These are phyloP conservation scores for Tupaia tana DNA, from an alignment of 2,113 vertebrate species.

Conservation along the genomic window DNA sequence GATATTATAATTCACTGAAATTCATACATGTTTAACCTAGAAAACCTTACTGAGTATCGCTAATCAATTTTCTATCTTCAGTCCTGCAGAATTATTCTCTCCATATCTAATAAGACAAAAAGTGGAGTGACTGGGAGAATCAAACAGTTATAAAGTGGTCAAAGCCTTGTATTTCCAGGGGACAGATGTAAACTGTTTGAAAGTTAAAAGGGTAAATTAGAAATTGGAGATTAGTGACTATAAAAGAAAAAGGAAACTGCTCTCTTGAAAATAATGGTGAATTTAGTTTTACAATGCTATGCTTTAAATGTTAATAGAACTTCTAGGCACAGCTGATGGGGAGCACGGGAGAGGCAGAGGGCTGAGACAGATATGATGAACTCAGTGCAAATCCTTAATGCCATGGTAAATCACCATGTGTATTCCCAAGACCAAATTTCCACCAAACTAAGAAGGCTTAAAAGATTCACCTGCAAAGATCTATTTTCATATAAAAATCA, in stretches of 20 bases:
- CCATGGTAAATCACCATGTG: not conserved
- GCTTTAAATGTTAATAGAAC: conserved; percentile 25
- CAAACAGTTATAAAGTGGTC: not conserved
- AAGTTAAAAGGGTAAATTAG: conserved; percentile 34
- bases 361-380: not conserved
- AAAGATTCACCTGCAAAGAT: not conserved
- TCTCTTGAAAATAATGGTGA: not conserved
- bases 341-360: not conserved
- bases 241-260: not conserved
- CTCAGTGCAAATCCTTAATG: not conserved
- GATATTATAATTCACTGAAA: not conserved
- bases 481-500: not conserved
- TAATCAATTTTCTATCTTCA: not conserved
- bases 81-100: not conserved
- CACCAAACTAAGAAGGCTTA: not conserved
- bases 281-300: conserved; percentile 46
- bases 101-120: not conserved
- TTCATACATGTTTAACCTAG: not conserved
- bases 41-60: not conserved
- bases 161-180: not conserved
- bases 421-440: conserved; percentile 23
- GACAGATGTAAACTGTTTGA: conserved; percentile 31
- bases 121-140: not conserved
- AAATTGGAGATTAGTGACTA: conserved; percentile 30
- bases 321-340: not conserved